Evolutionary conservation across 2,888 invertebrate genomes (phyloP).

Genomic region (Epistrophe eligans): DNA sequence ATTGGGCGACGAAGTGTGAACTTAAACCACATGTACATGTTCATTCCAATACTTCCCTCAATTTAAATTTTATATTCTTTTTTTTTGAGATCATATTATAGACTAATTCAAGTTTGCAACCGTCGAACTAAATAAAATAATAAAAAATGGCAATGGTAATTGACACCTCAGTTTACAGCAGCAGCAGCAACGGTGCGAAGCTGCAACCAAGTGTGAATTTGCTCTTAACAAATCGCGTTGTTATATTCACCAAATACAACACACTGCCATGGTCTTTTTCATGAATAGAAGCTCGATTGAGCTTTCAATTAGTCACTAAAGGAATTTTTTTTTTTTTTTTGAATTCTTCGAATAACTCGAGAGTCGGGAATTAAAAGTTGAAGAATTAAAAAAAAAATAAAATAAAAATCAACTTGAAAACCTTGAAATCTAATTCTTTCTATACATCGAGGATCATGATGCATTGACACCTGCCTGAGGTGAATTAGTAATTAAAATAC

Average conservation of each 20-base stretch:
- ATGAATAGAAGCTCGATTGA: constrained; percentile 60
- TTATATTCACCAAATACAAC: constrained; percentile 2
- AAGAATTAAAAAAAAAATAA: not conserved
- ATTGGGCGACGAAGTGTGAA: constrained; percentile 73
- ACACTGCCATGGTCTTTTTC: constrained; percentile 17
- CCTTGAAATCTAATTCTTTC: constrained; percentile 62
- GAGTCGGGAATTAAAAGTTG: not conserved
- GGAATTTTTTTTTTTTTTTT: constrained; percentile 30
- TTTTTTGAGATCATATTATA: constrained; percentile 30
- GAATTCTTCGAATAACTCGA: constrained; percentile 38
- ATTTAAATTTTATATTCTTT: constrained; percentile 2
- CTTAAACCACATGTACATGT: constrained; percentile 54
- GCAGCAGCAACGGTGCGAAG: not conserved
- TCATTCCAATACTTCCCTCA: not conserved
- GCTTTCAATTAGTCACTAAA: constrained; percentile 67
- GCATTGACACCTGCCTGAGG: constrained; percentile 62
- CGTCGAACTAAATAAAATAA: constrained; percentile 33
- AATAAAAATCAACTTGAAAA: constrained; percentile 9
- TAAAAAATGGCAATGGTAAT: constrained; percentile 64
- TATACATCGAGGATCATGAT: constrained; percentile 22
- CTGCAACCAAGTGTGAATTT: constrained; percentile 63
- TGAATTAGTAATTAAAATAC: constrained; percentile 37
- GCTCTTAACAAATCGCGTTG: constrained; percentile 47
- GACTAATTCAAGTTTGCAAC: constrained; percentile 53
- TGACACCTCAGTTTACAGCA: constrained; percentile 55